These are phyloP conservation scores for Zaprionus gabonicus DNA, from an alignment of 1,140 invertebrate genomes.

Conservation along the genomic window DNA sequence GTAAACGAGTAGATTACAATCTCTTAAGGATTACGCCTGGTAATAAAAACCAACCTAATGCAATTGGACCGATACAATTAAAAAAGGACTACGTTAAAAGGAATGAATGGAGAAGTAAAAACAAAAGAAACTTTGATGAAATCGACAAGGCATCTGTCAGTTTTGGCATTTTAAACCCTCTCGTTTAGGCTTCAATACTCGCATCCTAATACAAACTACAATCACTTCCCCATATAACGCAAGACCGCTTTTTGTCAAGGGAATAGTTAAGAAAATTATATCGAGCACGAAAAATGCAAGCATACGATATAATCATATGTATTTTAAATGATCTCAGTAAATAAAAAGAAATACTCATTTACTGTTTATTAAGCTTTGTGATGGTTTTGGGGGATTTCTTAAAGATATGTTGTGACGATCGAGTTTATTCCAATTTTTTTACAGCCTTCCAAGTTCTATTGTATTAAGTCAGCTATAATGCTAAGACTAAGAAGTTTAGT, in stretches of 20 bases:
- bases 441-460: no score
- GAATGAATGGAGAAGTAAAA: slow-evolving; percentile 67
- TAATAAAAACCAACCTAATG: slow-evolving; percentile 30
- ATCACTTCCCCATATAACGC: slow-evolving; percentile 23
- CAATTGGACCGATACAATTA: slow-evolving; percentile 31
- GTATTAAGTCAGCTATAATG: no score
- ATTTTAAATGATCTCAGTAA: slow-evolving; percentile 10
- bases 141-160: slow-evolving; percentile 75
- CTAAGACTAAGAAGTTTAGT: no score
- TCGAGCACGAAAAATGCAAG: not conserved
- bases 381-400: not conserved
- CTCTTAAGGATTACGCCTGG: slow-evolving; percentile 28
- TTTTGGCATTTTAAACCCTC: slow-evolving; percentile 72
- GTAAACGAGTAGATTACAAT: slow-evolving; percentile 51
- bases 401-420: no score
- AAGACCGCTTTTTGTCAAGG: slow-evolving; percentile 71
- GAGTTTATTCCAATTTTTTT: no score
- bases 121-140: slow-evolving; percentile 72
- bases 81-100: slow-evolving; percentile 56
- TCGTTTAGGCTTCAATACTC: slow-evolving; percentile 60
- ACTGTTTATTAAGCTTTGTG: not conserved
- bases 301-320: slow-evolving; percentile 1
- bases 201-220: slow-evolving; percentile 19
- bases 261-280: slow-evolving; percentile 37
- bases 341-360: slow-evolving; percentile 21